Evolutionary conservation across 2,113 vertebrate species (phyloP).

Genomic region (Pterophyllum scalare): DNA sequence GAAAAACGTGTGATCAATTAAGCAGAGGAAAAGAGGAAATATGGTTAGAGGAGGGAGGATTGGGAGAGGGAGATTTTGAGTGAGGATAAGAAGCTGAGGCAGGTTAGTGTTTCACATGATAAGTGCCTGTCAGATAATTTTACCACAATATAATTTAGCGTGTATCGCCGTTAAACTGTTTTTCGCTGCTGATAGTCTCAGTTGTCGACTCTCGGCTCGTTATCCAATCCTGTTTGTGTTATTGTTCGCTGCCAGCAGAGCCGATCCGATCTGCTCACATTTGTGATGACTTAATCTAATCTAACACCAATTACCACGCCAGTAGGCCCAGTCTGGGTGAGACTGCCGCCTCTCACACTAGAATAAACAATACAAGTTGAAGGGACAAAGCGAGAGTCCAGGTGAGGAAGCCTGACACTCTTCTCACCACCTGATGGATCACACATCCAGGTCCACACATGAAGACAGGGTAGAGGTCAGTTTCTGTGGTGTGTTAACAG

Average conservation of each 20-base stretch:
- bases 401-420: conserved; percentile 35
- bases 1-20: conserved; percentile 68
- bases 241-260: conserved; percentile 19
- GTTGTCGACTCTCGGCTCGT: conserved; percentile 17
- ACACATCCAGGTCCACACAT: conserved; percentile 2
- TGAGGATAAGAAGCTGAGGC: background rate
- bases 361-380: conserved; percentile 10
- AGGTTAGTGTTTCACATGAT: conserved; percentile 40
- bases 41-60: conserved; percentile 40
- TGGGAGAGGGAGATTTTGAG: conserved; percentile 24
- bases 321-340: conserved; percentile 32
- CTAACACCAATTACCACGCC: conserved; percentile 36
- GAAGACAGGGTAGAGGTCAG: background rate
- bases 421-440: conserved; percentile 33
- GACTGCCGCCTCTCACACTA: background rate
- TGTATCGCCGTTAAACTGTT: background rate
- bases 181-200: background rate
- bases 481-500: background rate
- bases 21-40: conserved; percentile 50
- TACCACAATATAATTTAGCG: background rate
- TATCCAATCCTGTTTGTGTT: conserved; percentile 11
- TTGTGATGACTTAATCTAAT: conserved; percentile 54
- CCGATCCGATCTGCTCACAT: conserved; percentile 37
- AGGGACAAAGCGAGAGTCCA: background rate
- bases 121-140: conserved; percentile 31